These are phyloP conservation scores for Setipinna tenuifilis DNA, from an alignment of 2,797 vertebrate species.

Conservation along the genomic window DNA sequence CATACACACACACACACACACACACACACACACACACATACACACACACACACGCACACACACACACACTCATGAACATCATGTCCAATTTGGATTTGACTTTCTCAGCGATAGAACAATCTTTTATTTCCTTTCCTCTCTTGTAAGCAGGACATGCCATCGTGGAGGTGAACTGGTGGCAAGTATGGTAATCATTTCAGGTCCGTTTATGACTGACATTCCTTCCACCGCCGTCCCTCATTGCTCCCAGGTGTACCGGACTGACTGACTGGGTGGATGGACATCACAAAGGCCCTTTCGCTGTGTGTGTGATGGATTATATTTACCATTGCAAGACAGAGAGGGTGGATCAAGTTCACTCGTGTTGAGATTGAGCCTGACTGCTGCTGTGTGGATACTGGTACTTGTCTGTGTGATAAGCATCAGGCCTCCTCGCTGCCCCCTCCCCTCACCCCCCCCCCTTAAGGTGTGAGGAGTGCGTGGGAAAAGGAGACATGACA, in stretches of 20 bases:
- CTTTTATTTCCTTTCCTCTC: background rate
- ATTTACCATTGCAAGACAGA: constrained; percentile 1
- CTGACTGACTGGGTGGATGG: no score
- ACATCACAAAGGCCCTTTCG: background rate
- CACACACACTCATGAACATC: constrained; percentile 16
- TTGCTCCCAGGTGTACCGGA: background rate
- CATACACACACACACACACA: constrained; percentile 23
- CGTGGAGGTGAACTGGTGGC: background rate
- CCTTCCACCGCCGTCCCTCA: background rate
- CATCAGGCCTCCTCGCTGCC: background rate
- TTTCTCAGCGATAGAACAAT: constrained; percentile 2
- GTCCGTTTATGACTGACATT: background rate
- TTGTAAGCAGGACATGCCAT: background rate
- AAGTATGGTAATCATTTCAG: constrained; percentile 21
- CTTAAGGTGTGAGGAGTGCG: background rate
- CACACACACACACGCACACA: constrained; percentile 42
- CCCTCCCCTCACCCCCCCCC: no score
- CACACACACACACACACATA: constrained; percentile 42
- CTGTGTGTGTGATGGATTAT: constrained; percentile 7
- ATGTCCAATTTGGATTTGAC: background rate
- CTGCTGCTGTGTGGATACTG: background rate
- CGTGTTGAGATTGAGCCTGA: background rate
- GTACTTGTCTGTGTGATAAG: background rate
- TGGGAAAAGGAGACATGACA: constrained; percentile 9
- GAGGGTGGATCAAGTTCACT: background rate